A percentile compares a stretch with the other conserved stretches of the same genome.
These are phyloP conservation scores for Parthenolecanium corni DNA, from an alignment of 2,888 invertebrate species.

Conservation along the genomic window DNA sequence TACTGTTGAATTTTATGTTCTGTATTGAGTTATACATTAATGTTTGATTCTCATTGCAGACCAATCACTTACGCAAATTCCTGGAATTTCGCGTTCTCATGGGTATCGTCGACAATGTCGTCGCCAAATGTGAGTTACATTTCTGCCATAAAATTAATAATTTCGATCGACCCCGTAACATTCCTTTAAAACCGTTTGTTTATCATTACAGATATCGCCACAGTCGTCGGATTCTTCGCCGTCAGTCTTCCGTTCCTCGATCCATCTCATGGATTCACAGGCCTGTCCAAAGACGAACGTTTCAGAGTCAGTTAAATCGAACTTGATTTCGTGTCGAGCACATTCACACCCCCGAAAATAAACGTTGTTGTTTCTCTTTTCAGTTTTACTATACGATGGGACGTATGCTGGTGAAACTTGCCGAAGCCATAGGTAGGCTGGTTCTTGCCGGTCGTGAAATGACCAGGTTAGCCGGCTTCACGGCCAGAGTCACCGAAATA, in stretches of 20 bases:
- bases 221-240: constrained; percentile 90
- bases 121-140: constrained; percentile 77
- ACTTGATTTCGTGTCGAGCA: neutral
- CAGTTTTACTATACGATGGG: constrained; percentile 93
- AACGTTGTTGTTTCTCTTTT: constrained; percentile 29
- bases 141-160: too few species aligned
- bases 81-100: constrained; percentile 79
- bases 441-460: constrained; percentile 91
- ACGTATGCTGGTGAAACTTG: constrained; percentile 88
- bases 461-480: constrained; percentile 87
- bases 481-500: constrained; percentile 82
- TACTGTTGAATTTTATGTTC: too few species aligned
- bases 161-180: constrained; percentile 1
- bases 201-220: constrained; percentile 64
- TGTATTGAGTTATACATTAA: too few species aligned
- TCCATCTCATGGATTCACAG: constrained; percentile 52
- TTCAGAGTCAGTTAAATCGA: constrained; percentile 50
- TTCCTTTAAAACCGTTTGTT: constrained; percentile 6
- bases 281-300: constrained; percentile 58
- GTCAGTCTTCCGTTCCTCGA: constrained; percentile 90
- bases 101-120: constrained; percentile 90
- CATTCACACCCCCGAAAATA: neutral
- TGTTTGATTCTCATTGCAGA: too few species aligned
- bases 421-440: constrained; percentile 90
- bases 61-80: constrained; percentile 71